These are phyloP conservation scores for Glaucidium brasilianum DNA, from an alignment of 2,113 vertebrate genomes.

Conservation along the genomic window DNA sequence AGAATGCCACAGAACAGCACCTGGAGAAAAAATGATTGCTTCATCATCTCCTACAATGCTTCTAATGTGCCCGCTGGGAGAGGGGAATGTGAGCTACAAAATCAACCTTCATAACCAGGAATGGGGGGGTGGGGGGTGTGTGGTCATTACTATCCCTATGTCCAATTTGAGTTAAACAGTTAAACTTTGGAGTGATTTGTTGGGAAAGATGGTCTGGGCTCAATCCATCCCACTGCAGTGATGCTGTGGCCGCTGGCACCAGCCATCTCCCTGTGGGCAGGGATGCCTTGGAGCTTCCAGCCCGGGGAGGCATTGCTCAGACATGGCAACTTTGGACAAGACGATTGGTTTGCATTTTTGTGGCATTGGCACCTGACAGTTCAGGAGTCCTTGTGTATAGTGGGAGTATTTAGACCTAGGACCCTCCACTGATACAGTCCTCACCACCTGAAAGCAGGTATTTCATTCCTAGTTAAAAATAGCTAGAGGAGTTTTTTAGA, in stretches of 20 bases:
- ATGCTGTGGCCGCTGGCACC: neutral
- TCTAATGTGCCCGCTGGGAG: neutral
- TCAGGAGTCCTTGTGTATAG: neutral
- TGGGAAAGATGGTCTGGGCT: neutral
- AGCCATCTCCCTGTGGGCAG: neutral
- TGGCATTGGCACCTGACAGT: neutral
- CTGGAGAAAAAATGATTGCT: neutral
- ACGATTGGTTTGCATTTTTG: fast-evolving
- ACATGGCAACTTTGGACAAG: fast-evolving
- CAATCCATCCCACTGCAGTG: fast-evolving
- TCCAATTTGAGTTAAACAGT: neutral
- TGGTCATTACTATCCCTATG: neutral
- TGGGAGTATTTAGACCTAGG: neutral
- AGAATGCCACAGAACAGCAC: neutral
- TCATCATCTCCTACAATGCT: neutral
- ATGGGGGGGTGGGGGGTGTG: fast-evolving
- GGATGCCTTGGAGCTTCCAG: neutral
- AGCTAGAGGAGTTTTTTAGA: neutral
- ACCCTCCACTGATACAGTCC: neutral
- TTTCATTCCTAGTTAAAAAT: neutral
- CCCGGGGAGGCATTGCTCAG: neutral
- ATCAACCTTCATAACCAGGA: neutral
- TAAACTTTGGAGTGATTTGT: neutral
- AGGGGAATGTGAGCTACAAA: neutral
- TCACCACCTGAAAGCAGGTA: neutral